Evolutionary conservation across 2,888 invertebrate genomes (phyloP).

Genomic region (Halictus quadricinctus): DNA sequence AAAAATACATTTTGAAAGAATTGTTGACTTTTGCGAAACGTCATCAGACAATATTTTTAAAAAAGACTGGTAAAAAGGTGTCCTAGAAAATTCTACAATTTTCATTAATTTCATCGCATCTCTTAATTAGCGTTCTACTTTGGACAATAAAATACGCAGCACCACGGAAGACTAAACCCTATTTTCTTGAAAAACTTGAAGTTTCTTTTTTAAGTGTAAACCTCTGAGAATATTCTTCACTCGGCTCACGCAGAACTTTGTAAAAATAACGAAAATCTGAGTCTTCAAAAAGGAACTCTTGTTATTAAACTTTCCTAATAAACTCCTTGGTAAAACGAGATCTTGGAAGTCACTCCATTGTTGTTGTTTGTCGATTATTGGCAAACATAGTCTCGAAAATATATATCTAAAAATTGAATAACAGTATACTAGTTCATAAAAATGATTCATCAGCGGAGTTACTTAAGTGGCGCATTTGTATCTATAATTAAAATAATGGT

Average conservation of each 20-base stretch:
- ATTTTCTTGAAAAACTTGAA: neutral
- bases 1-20: neutral
- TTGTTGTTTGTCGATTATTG: neutral
- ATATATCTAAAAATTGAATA: neutral
- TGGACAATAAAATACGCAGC: neutral
- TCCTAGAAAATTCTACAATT: neutral
- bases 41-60: neutral
- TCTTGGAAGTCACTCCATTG: neutral
- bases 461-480: neutral
- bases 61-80: neutral
- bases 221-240: neutral
- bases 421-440: neutral
- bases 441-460: neutral
- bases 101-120: neutral
- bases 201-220: neutral
- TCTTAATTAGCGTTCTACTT: neutral
- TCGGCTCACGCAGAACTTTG: neutral
- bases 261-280: conserved; percentile 1
- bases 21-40: no score
- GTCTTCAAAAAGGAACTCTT: neutral
- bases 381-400: neutral
- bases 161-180: neutral
- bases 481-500: neutral
- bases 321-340: neutral
- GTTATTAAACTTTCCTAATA: neutral